Conservation (phyloP, 2,888 invertebrate genomes). For the Sarcophaga caerulescens region DNA sequence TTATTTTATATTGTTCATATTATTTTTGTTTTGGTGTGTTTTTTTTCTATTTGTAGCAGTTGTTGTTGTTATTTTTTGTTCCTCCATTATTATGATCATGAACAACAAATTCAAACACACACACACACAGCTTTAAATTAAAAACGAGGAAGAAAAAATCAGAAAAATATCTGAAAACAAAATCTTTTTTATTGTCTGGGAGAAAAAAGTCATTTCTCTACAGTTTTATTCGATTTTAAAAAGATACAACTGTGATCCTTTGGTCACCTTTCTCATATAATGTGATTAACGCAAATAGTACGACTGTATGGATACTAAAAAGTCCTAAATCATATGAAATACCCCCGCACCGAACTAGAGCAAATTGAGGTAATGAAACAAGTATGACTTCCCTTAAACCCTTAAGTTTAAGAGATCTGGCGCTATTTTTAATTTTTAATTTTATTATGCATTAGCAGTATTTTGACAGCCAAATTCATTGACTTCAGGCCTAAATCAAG, state of each 20-base stretch:
- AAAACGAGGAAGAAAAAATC: neutral
- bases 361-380: too few relatives aligned
- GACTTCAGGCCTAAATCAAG: too few relatives aligned
- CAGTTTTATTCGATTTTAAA: neutral
- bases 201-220: constrained; percentile 17
- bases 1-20: neutral
- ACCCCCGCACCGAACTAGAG: too few relatives aligned
- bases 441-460: too few relatives aligned
- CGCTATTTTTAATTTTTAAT: too few relatives aligned
- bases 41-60: constrained; percentile 23
- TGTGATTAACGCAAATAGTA: too few relatives aligned
- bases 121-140: constrained; percentile 10
- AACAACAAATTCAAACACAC: constrained; percentile 41
- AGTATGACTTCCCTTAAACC: too few relatives aligned
- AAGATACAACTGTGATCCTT: neutral
- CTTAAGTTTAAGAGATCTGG: too few relatives aligned
- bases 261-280: too few relatives aligned
- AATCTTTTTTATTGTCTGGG: constrained; percentile 32
- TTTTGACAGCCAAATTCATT: too few relatives aligned
- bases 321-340: too few relatives aligned
- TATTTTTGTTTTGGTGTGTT: constrained; percentile 35
- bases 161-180: neutral
- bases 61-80: constrained; percentile 29
- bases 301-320: too few relatives aligned
- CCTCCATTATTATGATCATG: constrained; percentile 57